Percentiles rank a stretch among this genome's conserved stretches.
phyloP scores from a whole-genome alignment of 2,113 vertebrate genomes.

The Hyaena hyaena region DNA sequence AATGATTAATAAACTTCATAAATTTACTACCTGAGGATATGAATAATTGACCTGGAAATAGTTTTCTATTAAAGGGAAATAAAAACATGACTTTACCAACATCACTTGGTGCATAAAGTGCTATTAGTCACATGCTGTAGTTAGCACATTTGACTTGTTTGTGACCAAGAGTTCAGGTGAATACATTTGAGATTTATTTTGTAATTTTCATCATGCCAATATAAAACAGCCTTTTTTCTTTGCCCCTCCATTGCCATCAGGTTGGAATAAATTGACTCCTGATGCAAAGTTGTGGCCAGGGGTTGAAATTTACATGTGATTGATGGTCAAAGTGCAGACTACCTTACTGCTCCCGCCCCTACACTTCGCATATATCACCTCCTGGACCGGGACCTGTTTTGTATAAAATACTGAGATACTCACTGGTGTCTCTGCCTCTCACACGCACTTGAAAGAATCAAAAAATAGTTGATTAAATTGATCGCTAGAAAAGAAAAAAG shows the following conservation, averaged over 20 bases:
- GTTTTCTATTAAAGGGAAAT: slow-evolving; percentile 76
- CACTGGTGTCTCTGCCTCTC: slow-evolving; percentile 60
- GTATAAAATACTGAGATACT: slow-evolving; percentile 80
- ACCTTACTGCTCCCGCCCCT: not conserved
- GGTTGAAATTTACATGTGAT: slow-evolving; percentile 81
- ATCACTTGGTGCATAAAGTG: slow-evolving; percentile 67
- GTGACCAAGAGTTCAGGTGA: slow-evolving; percentile 78
- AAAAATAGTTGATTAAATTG: slow-evolving; percentile 51
- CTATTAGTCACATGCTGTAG: slow-evolving; percentile 76
- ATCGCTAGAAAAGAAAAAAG: slow-evolving; percentile 34
- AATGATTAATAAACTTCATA: slow-evolving; percentile 59
- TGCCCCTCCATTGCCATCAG: slow-evolving; percentile 67
- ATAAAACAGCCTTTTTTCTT: slow-evolving; percentile 75
- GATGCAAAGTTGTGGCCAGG: slow-evolving; percentile 80
- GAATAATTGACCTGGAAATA: slow-evolving; percentile 70
- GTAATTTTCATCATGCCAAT: slow-evolving; percentile 81
- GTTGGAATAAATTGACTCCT: slow-evolving; percentile 80
- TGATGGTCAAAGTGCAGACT: slow-evolving; percentile 75
- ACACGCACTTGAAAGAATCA: slow-evolving; percentile 79
- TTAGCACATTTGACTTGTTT: slow-evolving; percentile 80
- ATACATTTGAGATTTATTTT: slow-evolving; percentile 84
- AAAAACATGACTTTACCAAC: slow-evolving; percentile 67
- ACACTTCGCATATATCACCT: slow-evolving; percentile 62
- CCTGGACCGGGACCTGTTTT: slow-evolving; percentile 73
- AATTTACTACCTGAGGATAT: slow-evolving; percentile 67